Evolutionary conservation across 2,888 invertebrate genomes (phyloP).

Genomic region (Phasia obesa): DNA sequence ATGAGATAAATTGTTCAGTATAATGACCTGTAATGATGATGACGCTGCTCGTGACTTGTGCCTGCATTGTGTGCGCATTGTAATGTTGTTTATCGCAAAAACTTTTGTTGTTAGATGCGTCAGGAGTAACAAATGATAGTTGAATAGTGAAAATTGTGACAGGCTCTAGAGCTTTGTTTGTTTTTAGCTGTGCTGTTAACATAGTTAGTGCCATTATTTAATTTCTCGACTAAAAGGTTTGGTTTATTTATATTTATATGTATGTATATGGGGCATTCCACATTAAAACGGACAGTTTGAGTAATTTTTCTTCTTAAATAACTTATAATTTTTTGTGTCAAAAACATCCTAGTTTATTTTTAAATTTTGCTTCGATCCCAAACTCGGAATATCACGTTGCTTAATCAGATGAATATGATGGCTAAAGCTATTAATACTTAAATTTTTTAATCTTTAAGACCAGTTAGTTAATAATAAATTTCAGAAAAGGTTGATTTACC

Average conservation of each 20-base stretch:
- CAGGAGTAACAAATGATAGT: slow-evolving; percentile 39
- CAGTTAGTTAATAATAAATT: too few relatives aligned
- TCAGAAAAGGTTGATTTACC: too few relatives aligned
- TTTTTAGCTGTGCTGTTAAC: background rate
- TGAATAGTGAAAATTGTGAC: slow-evolving; percentile 29
- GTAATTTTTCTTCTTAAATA: too few relatives aligned
- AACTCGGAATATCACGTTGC: too few relatives aligned
- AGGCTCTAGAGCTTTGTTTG: background rate
- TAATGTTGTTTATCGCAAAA: slow-evolving; percentile 7
- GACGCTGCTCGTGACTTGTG: slow-evolving; percentile 28
- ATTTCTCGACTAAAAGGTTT: background rate
- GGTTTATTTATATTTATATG: background rate
- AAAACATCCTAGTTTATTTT: too few relatives aligned
- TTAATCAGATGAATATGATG: too few relatives aligned
- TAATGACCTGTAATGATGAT: slow-evolving; percentile 66
- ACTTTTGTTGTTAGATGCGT: slow-evolving; percentile 16
- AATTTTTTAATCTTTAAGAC: too few relatives aligned
- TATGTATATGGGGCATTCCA: too few relatives aligned
- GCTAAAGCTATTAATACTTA: too few relatives aligned
- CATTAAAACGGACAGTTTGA: too few relatives aligned
- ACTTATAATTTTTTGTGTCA: too few relatives aligned
- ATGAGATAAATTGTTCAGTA: slow-evolving; percentile 65
- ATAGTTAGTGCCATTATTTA: slow-evolving; percentile 36
- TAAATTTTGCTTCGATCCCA: too few relatives aligned
- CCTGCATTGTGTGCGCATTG: background rate